Conservation (phyloP, 2,113 vertebrate genomes). For the Zosterops pallidus region DNA sequence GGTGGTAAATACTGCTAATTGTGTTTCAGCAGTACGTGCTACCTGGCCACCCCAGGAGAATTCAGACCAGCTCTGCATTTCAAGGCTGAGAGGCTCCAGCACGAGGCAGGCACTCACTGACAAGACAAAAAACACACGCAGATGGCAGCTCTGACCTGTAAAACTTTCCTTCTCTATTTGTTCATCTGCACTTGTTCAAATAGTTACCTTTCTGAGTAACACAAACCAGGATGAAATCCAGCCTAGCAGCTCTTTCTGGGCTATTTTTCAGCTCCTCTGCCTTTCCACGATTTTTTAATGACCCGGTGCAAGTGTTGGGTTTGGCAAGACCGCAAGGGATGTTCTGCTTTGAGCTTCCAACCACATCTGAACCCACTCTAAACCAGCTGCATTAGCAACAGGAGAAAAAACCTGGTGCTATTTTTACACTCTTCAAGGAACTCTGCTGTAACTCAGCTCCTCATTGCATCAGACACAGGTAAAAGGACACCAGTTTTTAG, state of each 20-base stretch:
- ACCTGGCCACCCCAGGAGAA: slow-evolving; percentile 7
- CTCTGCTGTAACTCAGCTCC: slow-evolving; percentile 1
- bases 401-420: neutral
- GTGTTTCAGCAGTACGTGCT: neutral
- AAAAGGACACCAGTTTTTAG: neutral
- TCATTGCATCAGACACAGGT: slow-evolving; percentile 2
- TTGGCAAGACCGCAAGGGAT: neutral
- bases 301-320: fast-evolving
- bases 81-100: slow-evolving; percentile 15
- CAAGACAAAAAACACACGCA: neutral
- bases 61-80: slow-evolving; percentile 28
- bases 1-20: slow-evolving; percentile 12
- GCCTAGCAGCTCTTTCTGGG: neutral
- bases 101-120: fast-evolving
- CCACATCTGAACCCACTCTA: neutral
- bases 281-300: neutral
- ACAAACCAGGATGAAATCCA: neutral
- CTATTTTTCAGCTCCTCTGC: neutral
- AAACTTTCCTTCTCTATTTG: neutral
- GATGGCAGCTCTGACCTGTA: neutral
- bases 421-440: neutral
- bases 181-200: neutral
- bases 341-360: neutral
- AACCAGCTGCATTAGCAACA: neutral
- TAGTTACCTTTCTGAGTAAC: neutral